Evolutionary conservation across 2,888 invertebrate genomes (phyloP), one percentile per base, ranked within the genome.

Genomic region (Sthenelais limicola): DNA sequence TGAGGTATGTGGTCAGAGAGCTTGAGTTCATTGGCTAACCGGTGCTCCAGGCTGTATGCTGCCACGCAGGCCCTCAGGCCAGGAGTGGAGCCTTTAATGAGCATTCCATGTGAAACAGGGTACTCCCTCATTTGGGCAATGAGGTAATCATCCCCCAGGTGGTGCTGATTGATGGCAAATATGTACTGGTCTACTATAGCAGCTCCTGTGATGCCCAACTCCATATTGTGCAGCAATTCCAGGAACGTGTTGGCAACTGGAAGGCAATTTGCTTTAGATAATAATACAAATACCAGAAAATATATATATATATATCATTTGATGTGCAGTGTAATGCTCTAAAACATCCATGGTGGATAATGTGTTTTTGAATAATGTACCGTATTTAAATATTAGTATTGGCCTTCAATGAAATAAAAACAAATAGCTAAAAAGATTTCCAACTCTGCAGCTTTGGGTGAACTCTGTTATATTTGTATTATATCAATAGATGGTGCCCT

Each of bases 131-230:
- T 56, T n/a, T 32, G 56, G 30, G 32, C 56, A 5, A 56, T n/a
- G 33, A 56, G 30, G 30, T 56, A 56, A 28, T 56, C 35, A 15
- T 56, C 56, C 56, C 4, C 18, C 7, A 56, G 30, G 15, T 7
- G 2, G 1, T 56, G n/a, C 56, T 56, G 56, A 35, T 56, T 56
- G 33, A 56, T n/a, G 2, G 56, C 56, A 32, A 56, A 56, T 21
- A 56, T 35, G 35, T 21, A 56, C 9, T 56, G 56, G 24, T 56
- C 56, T 3, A 56, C 56, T n/a, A 56, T 56, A 35, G 56, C 56
- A 7, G 56, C 26, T 21, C 35, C 18, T 3, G 56, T 15, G 3
- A 32, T 18, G n/a, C 30, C 12, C 3, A 1, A 12, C n/a, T 56
- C 56, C 56, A 56, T 56, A 18, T 35, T 30, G 3, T 4, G n/a